A percentile compares a stretch with the other conserved stretches of the same genome.
These are phyloP conservation scores for Falco biarmicus DNA, from an alignment of 2,797 vertebrate species.

Conservation along the genomic window DNA sequence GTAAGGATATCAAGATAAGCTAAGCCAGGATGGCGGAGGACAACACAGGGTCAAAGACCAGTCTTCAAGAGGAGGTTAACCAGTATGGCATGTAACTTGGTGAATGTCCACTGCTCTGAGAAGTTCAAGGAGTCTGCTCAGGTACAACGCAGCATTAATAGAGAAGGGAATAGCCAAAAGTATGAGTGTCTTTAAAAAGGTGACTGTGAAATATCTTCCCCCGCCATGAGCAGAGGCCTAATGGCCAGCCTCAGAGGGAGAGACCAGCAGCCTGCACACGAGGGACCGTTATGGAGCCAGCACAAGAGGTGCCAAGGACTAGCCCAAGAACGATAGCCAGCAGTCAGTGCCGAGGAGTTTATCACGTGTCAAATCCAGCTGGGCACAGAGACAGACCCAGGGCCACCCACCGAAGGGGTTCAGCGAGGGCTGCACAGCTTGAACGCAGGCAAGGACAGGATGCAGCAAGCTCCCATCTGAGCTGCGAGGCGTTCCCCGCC, in stretches of 20 bases:
- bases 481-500: background rate
- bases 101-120: background rate
- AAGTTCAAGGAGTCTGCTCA: background rate
- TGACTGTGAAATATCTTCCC: background rate
- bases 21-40: background rate
- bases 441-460: background rate
- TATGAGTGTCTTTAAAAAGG: background rate
- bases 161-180: background rate
- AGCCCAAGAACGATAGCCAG: background rate
- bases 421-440: background rate
- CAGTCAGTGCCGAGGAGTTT: background rate
- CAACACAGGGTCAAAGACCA: background rate
- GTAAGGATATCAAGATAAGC: background rate
- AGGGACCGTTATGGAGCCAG: background rate
- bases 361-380: background rate
- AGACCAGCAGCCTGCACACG: background rate
- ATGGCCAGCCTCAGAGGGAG: background rate
- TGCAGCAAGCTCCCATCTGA: background rate
- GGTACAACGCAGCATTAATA: accelerated
- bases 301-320: background rate
- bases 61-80: background rate
- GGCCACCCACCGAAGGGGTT: background rate
- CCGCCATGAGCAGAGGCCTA: background rate
- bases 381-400: accelerated
- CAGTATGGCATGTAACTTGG: accelerated